These are phyloP conservation scores for Aromia moschata DNA, from an alignment of 2,888 invertebrate species.

Conservation along the genomic window DNA sequence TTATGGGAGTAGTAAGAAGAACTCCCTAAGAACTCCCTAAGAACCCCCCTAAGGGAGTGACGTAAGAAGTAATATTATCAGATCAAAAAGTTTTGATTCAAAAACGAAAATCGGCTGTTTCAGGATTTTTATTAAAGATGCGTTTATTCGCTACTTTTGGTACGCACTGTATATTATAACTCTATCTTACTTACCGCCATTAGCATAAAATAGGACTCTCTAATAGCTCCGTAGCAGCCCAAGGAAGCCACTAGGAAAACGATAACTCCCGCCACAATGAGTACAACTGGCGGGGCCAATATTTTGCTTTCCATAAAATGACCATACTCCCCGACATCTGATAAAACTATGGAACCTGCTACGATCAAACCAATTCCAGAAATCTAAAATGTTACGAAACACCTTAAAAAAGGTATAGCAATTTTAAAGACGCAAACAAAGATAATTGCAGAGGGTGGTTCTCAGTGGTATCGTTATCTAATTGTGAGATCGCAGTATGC, in stretches of 20 bases:
- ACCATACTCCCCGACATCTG: slow-evolving; percentile 77
- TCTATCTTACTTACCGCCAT: slow-evolving; percentile 75
- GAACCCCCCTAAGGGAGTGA: neutral
- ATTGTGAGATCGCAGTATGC: too few relatives aligned
- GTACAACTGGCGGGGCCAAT: slow-evolving; percentile 83
- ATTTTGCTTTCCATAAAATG: slow-evolving; percentile 82
- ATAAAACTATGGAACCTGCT: slow-evolving; percentile 77
- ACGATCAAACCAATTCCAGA: slow-evolving; percentile 76
- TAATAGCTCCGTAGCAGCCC: slow-evolving; percentile 91
- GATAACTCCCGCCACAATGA: slow-evolving; percentile 85
- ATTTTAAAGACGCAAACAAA: too few relatives aligned
- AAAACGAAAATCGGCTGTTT: neutral
- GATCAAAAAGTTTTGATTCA: neutral
- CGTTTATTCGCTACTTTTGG: neutral
- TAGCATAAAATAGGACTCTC: slow-evolving; percentile 87
- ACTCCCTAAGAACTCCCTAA: neutral
- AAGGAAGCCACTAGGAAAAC: slow-evolving; percentile 89
- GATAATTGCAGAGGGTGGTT: too few relatives aligned
- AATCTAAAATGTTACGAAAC: slow-evolving; percentile 48
- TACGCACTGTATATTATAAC: neutral
- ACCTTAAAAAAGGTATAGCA: too few relatives aligned
- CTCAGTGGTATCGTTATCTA: too few relatives aligned
- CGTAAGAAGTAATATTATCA: neutral
- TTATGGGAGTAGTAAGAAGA: too few relatives aligned
- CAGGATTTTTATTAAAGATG: neutral